These are phyloP conservation scores for Eupleurogrammus muticus DNA, from an alignment of 2,797 vertebrate species.

Conservation along the genomic window DNA sequence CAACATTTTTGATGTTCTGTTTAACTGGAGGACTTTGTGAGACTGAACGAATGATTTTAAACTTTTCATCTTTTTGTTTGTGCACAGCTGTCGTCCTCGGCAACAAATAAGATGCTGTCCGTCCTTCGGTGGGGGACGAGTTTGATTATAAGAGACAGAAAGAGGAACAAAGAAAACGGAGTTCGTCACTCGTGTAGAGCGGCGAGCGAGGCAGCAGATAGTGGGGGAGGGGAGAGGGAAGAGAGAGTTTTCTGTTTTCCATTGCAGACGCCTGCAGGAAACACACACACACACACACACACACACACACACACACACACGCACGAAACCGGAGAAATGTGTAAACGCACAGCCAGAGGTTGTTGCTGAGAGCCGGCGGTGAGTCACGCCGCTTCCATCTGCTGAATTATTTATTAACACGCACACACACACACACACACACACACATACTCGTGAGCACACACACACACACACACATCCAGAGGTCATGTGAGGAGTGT, in stretches of 20 bases:
- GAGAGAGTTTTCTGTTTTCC: slow-evolving; percentile 56
- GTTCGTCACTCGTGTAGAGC: slow-evolving; percentile 31
- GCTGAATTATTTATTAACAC: slow-evolving; percentile 71
- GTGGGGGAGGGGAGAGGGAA: slow-evolving; percentile 41
- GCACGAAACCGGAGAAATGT: slow-evolving; percentile 10
- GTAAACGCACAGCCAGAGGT: slow-evolving; percentile 53
- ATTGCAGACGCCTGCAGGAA: slow-evolving; percentile 52
- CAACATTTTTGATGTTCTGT: too few species aligned
- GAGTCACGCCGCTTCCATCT: slow-evolving; percentile 74
- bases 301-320: slow-evolving; percentile 17
- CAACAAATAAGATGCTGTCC: slow-evolving; percentile 21
- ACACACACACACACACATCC: too few species aligned
- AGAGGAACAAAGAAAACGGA: slow-evolving; percentile 44
- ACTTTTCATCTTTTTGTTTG: neutral
- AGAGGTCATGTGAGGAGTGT: neutral
- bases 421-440: slow-evolving; percentile 36
- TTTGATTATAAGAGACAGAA: slow-evolving; percentile 39
- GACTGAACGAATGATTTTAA: neutral
- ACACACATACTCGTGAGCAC: too few species aligned
- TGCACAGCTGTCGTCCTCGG: neutral
- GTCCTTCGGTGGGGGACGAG: slow-evolving; percentile 32
- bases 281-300: slow-evolving; percentile 27
- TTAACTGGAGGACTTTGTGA: neutral
- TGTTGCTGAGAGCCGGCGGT: slow-evolving; percentile 58
- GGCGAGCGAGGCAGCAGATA: slow-evolving; percentile 39